Evolutionary conservation across 2,113 vertebrate species (phyloP).

Genomic region (Taurulus bubalis): DNA sequence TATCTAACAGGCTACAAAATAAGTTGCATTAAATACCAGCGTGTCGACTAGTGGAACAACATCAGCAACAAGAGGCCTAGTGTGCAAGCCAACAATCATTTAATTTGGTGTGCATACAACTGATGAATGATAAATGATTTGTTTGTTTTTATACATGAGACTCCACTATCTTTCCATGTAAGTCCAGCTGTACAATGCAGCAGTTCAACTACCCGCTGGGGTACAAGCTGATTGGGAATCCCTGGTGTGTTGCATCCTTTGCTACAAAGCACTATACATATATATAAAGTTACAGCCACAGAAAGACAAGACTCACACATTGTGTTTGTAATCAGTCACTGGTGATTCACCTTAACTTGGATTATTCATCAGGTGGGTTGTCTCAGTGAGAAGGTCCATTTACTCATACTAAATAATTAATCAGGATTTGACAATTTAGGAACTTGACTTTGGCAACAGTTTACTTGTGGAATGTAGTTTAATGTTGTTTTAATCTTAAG

Average conservation of each 20-base stretch:
- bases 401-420: constrained; percentile 6
- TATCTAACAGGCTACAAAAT: no score
- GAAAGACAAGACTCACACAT: background rate
- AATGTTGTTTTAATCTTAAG: background rate
- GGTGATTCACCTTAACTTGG: background rate
- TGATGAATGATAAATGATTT: no score
- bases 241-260: background rate
- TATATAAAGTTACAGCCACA: background rate
- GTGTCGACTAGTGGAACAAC: no score
- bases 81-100: no score
- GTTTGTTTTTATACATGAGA: no score
- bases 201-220: background rate
- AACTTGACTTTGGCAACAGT: background rate
- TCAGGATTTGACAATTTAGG: background rate
- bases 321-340: background rate
- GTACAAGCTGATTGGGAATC: background rate
- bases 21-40: background rate
- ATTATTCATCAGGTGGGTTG: constrained; percentile 12
- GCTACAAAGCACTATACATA: background rate
- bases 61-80: no score
- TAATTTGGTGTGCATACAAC: no score
- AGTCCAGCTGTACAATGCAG: background rate
- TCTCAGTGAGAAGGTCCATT: constrained; percentile 1
- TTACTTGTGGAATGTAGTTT: background rate
- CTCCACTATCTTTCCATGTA: background rate